Conservation (phyloP, 2,888 invertebrate genomes). For the Cephus pygmeus region DNA sequence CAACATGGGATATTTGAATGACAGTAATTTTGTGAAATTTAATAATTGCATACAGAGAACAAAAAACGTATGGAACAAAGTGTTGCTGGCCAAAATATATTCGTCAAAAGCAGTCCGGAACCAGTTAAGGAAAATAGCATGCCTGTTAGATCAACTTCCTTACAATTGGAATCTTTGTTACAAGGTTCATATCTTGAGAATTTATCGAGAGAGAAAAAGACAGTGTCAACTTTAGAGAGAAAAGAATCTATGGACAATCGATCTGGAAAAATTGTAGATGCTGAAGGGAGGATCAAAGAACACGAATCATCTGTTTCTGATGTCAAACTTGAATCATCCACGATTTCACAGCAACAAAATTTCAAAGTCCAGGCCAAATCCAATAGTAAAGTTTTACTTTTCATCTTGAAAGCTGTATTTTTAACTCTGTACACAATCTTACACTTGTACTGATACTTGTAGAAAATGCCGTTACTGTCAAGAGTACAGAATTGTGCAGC, state of each 20-base stretch:
- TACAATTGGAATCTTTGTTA: not conserved
- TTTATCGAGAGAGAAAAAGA: no score
- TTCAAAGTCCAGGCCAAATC: not conserved
- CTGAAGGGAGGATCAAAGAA: no score
- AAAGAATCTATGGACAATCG: no score
- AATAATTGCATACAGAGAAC: no score
- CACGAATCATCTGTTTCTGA: no score
- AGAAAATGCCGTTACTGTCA: conserved; percentile 47
- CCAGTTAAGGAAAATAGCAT: not conserved
- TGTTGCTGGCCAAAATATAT: not conserved
- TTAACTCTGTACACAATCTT: not conserved
- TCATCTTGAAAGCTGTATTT: not conserved
- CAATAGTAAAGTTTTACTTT: not conserved
- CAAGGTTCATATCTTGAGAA: no score
- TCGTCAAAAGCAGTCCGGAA: not conserved
- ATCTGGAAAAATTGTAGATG: no score
- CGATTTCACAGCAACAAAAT: not conserved
- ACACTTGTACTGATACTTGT: conserved; percentile 6
- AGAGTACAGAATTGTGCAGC: conserved; percentile 51
- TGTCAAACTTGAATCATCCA: no score
- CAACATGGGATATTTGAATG: no score
- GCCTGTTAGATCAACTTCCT: not conserved
- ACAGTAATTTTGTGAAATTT: no score
- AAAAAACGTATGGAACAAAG: not conserved
- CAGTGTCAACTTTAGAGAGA: no score